phyloP scores from a whole-genome alignment of 2,888 invertebrate species.

The Pandemis heparana region DNA sequence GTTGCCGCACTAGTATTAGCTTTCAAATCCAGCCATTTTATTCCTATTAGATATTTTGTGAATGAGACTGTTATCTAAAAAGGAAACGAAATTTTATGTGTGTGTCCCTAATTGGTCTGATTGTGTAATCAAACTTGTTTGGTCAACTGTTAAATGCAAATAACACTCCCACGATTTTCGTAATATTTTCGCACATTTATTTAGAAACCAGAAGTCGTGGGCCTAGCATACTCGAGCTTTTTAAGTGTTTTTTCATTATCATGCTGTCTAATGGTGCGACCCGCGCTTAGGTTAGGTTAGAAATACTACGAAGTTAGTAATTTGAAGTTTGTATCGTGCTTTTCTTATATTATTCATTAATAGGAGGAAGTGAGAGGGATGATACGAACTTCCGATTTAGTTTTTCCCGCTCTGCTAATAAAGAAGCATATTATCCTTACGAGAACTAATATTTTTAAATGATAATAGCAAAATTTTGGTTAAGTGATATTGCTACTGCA shows the following conservation, averaged over 20 bases:
- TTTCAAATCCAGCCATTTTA: background rate
- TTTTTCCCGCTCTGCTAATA: no score
- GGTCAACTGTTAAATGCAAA: slow-evolving; percentile 21
- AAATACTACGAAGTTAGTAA: no score
- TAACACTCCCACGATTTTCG: slow-evolving; percentile 30
- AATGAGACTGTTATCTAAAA: slow-evolving; percentile 13
- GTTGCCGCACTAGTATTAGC: background rate
- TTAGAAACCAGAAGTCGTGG: slow-evolving; percentile 19
- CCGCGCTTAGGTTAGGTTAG: no score
- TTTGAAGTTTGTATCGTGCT: no score
- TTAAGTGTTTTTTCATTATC: background rate
- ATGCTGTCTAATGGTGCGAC: background rate
- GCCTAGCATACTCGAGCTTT: background rate
- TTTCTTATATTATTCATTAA: no score
- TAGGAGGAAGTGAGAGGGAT: no score
- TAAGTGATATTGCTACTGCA: no score
- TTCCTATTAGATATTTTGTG: background rate
- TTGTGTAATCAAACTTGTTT: slow-evolving; percentile 33
- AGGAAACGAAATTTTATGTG: slow-evolving; percentile 12
- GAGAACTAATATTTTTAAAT: no score
- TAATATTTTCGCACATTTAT: slow-evolving; percentile 33
- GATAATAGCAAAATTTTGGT: no score
- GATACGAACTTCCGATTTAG: no score
- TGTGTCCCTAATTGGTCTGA: slow-evolving; percentile 25
- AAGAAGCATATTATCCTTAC: no score